Evolutionary conservation across 2,888 invertebrate species (phyloP), one percentile per base, ranked within the genome.

Genomic region (Hemistola chrysoprasaria): DNA sequence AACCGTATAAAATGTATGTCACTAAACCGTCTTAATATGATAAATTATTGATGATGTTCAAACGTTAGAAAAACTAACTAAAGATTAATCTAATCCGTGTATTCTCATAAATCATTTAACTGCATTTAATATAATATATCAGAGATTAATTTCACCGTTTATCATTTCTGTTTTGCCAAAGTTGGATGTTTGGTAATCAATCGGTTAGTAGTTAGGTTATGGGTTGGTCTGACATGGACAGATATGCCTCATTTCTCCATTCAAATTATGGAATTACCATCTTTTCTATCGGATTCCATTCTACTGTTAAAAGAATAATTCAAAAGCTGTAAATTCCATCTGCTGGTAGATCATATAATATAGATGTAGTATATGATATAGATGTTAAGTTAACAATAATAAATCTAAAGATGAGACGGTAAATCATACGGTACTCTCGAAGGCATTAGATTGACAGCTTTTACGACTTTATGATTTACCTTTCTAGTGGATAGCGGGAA

Each of bases 201-300:
- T 35, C 34, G 22, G 29, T 22, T 20, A 29, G 22, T 30, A 3
- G 16, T 16, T 16, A 16, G 16, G 16, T 16, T 21, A 39, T 29
- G 46, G 41, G 30, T 44, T 42, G 33, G 32, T 33, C 46, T 31
- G 37, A 27, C 24, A 27, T 9, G 25, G 16, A 33, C 24, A 21
- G 21, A 26, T 36, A 38, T 23, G 37, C 21, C 38, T 32, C 16
- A 7, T 22, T n/a, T 26, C 3, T 22, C 6, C 20, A 26, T 26
- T 16, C 11, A 6, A 37, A 40, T 10, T 20, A 8, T 34, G 38
- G 38, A 34, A 27, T 38, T 40, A 38, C 46, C 34, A 38, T 34
- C 29, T 22, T 38, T 39, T 49, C 40, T 35, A 41, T 24, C 38
- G 33, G 31, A 42, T 45, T 41, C 36, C 31, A 40, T 35, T 35